Conservation (phyloP, 2,797 vertebrate genomes). For the Brotula barbata region DNA sequence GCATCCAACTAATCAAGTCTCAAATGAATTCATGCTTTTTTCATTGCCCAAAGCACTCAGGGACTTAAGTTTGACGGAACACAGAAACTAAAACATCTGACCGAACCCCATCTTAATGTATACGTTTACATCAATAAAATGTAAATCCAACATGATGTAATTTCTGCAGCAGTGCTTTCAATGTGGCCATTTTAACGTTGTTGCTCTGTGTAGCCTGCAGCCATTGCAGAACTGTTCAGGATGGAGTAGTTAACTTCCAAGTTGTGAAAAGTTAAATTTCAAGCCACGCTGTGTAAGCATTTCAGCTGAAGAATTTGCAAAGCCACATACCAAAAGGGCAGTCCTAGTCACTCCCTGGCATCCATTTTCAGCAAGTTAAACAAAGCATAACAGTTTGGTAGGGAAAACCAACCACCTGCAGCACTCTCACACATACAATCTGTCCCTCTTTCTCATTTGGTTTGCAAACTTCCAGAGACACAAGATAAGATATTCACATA, state of each 20-base stretch:
- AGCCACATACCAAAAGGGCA: slow-evolving; percentile 43
- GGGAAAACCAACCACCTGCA: slow-evolving; percentile 43
- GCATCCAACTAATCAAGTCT: slow-evolving; percentile 13
- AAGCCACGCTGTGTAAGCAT: slow-evolving; percentile 1
- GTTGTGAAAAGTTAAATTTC: slow-evolving; percentile 26
- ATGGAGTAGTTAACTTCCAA: slow-evolving; percentile 14
- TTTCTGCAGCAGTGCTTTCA: neutral
- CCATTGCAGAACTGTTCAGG: slow-evolving; percentile 19
- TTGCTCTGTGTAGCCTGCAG: neutral
- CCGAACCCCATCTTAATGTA: neutral
- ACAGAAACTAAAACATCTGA: slow-evolving; percentile 18
- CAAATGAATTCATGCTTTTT: neutral
- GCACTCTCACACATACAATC: slow-evolving; percentile 23
- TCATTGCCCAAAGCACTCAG: too few relatives aligned
- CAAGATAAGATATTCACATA: slow-evolving; percentile 72
- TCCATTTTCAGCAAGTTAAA: slow-evolving; percentile 23
- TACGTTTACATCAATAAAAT: too few relatives aligned
- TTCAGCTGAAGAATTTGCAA: slow-evolving; percentile 36
- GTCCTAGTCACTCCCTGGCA: neutral
- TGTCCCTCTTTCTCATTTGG: slow-evolving; percentile 63
- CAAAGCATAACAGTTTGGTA: slow-evolving; percentile 39
- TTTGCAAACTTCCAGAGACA: slow-evolving; percentile 66
- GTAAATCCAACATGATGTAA: neutral
- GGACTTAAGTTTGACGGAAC: slow-evolving; percentile 15
- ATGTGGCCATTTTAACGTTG: neutral